phyloP scores from a whole-genome alignment of 2,113 vertebrate species.

The Lepus americanus region DNA sequence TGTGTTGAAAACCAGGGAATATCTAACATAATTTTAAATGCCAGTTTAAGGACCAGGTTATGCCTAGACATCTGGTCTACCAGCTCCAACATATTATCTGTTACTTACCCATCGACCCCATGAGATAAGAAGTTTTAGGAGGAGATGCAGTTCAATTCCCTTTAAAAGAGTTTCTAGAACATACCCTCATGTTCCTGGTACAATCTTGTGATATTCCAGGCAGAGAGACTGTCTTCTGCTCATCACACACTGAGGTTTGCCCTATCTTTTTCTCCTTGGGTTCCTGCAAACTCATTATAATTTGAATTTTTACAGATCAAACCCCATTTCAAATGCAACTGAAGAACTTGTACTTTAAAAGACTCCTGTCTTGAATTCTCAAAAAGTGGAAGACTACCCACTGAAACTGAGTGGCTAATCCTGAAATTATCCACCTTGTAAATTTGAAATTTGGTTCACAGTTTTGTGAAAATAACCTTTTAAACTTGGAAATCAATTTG shows the following conservation, averaged over 20 bases:
- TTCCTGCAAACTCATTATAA: slow-evolving; percentile 71
- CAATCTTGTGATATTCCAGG: not conserved
- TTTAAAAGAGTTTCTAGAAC: not conserved
- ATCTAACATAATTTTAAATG: slow-evolving; percentile 54
- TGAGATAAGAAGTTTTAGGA: not conserved
- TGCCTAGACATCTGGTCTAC: slow-evolving; percentile 75
- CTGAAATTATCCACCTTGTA: slow-evolving; percentile 70
- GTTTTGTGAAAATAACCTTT: slow-evolving; percentile 76
- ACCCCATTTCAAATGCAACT: slow-evolving; percentile 69
- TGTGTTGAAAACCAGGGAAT: slow-evolving; percentile 59
- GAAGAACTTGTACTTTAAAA: slow-evolving; percentile 72
- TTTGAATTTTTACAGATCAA: slow-evolving; percentile 79
- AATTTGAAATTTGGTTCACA: slow-evolving; percentile 67
- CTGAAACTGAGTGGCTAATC: slow-evolving; percentile 71
- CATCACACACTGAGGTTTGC: slow-evolving; percentile 10
- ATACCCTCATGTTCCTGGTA: not conserved
- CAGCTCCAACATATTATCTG: not conserved
- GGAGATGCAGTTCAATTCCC: not conserved
- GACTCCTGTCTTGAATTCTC: slow-evolving; percentile 63
- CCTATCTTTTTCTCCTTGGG: slow-evolving; percentile 66
- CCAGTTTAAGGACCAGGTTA: not conserved
- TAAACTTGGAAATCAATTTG: slow-evolving; percentile 76
- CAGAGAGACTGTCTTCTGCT: slow-evolving; percentile 50
- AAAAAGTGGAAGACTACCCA: slow-evolving; percentile 60
- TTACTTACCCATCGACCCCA: not conserved